These are phyloP conservation scores for Rhyacophila brunnea DNA, from an alignment of 1,140 invertebrate genomes.

Conservation along the genomic window DNA sequence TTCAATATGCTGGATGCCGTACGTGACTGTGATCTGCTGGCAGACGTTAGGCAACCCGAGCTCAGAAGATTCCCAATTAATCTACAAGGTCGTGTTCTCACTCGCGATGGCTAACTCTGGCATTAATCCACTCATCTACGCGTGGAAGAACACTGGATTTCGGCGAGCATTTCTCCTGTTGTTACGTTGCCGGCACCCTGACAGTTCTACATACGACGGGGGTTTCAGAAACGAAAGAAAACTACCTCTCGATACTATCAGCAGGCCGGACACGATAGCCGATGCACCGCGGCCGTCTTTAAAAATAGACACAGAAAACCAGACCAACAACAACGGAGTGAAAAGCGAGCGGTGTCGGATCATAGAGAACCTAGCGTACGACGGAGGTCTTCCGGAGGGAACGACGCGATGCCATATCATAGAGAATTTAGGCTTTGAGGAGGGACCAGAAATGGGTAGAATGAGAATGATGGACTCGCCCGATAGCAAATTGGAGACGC, in stretches of 20 bases:
- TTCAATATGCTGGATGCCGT: slow-evolving; percentile 74
- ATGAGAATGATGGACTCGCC: slow-evolving; percentile 46
- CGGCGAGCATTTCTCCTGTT: slow-evolving; percentile 65
- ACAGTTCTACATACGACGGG: slow-evolving; percentile 48
- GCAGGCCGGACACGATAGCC: background rate
- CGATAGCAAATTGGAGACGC: background rate
- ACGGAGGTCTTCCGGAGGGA: slow-evolving; percentile 40
- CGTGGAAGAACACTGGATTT: slow-evolving; percentile 77
- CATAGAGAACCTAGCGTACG: slow-evolving; percentile 35
- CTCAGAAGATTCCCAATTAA: slow-evolving; percentile 52
- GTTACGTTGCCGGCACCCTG: slow-evolving; percentile 60
- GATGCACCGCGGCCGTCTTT: background rate
- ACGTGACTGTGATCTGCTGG: slow-evolving; percentile 64
- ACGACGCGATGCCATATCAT: slow-evolving; percentile 49
- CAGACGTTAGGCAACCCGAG: slow-evolving; percentile 54
- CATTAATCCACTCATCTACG: slow-evolving; percentile 77
- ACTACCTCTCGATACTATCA: slow-evolving; percentile 29
- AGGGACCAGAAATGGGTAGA: slow-evolving; percentile 44
- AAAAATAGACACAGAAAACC: background rate
- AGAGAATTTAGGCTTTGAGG: slow-evolving; percentile 51
- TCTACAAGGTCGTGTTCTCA: slow-evolving; percentile 67
- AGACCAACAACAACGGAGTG: slow-evolving; percentile 41
- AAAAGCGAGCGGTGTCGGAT: slow-evolving; percentile 43
- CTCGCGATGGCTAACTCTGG: slow-evolving; percentile 73
- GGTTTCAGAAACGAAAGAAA: slow-evolving; percentile 35